phyloP scores from a whole-genome alignment of 2,797 vertebrate species.

The Distichodus sexfasciatus region DNA sequence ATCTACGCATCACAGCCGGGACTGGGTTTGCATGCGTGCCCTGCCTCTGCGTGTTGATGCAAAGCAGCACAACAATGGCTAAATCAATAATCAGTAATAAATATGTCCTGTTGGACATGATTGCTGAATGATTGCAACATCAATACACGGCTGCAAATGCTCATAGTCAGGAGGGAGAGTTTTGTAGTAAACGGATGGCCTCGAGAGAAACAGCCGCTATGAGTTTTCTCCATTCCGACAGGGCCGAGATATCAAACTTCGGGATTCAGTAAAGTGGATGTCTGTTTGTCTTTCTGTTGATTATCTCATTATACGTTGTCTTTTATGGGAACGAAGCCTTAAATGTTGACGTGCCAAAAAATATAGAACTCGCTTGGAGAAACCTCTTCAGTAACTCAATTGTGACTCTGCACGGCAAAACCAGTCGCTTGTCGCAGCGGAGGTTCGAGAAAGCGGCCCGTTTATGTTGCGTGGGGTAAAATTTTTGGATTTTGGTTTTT shows the following conservation, averaged over 20 bases:
- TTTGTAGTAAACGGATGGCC: conserved; percentile 6
- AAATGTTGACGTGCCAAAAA: no score
- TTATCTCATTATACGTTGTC: no score
- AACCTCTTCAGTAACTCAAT: no score
- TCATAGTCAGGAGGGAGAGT: neutral
- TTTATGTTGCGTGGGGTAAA: no score
- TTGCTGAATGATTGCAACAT: conserved; percentile 91
- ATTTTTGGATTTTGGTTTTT: no score
- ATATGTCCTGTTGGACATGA: conserved; percentile 91
- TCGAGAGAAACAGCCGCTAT: neutral
- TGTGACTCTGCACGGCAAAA: no score
- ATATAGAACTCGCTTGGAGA: no score
- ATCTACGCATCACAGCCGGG: conserved; percentile 56
- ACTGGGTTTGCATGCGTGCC: conserved; percentile 51
- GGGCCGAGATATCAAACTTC: neutral
- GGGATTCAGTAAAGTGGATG: neutral
- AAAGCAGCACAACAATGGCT: conserved; percentile 81
- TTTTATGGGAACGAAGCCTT: no score
- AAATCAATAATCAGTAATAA: conserved; percentile 94
- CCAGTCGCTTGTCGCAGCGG: no score
- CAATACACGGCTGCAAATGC: conserved; percentile 77
- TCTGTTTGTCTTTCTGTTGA: no score
- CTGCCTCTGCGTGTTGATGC: conserved; percentile 81
- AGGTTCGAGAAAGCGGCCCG: no score
- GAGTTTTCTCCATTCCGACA: neutral